Base-by-base conservation (phyloP, 2,888 invertebrate species). In the Trissoscelio sp. region DNA sequence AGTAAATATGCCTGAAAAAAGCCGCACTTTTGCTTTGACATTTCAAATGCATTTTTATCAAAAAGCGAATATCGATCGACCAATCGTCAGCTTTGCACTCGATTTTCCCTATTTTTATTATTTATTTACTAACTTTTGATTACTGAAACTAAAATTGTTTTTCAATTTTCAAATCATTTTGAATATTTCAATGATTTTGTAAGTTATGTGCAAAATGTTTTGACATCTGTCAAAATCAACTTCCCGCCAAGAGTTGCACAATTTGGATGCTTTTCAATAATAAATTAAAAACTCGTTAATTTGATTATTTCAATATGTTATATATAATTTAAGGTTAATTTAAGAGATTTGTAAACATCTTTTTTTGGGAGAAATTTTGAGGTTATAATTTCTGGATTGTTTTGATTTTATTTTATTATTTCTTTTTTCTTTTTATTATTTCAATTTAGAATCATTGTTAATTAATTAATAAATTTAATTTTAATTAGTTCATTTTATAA, bases 1-100 rank as follows among this genome's bases (percentile, higher is more conserved):
- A 95, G 95, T 95, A 94, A 92, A 84, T 74, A 72, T 11, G 9
- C 9, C 34, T 39, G 9, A 14, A 0, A 11, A 20, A 64, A 66
- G 12, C 1, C 46, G 42, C 46, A 28, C 12, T 24, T 37, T 66
- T 51, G 16, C 51, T 5, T 39, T 37, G 9, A n/a, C n/a, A 34
- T 53, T 62, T 62, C 44, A 70, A 62, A 70, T 37, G 4, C 62
- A 58, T 24, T 53, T 62, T 60, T 69, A 37, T 58, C 3, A 66
- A 66, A n/a, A 53, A 28, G 3, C 14, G 16, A 11, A 1, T 37
- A 22, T 44, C n/a, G 48, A 46, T 34, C 34, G 16, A 34, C 12
- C 31, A 46, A 46, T 46, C n/a, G 39, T 39, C 53, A 53, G 31
- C 53, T 53, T 3, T 14, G 16, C 16, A n/a, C n/a, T n/a, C n/a